A percentile compares a stretch with the other conserved stretches of the same genome.
phyloP scores from a whole-genome alignment of 1,140 invertebrate genomes.

The Notospermus geniculatus region DNA sequence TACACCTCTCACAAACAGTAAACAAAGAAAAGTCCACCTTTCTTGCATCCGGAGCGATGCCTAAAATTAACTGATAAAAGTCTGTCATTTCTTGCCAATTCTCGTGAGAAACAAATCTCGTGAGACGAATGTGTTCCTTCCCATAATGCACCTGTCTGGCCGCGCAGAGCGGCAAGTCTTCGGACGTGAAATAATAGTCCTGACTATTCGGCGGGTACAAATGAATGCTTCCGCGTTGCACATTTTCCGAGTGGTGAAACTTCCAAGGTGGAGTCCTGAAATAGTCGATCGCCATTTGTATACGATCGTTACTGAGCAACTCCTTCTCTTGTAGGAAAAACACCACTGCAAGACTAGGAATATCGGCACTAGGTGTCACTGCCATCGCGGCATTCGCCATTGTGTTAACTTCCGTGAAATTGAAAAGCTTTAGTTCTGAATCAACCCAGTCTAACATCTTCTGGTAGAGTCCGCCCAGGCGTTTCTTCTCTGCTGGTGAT shows the following conservation, averaged over 20 bases:
- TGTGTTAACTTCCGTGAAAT: constrained; percentile 25
- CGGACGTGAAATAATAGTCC: constrained; percentile 42
- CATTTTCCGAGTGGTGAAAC: constrained; percentile 44
- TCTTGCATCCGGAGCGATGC: constrained; percentile 34
- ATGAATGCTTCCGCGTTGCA: constrained; percentile 32
- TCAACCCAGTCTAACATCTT: constrained; percentile 38
- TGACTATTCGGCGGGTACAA: constrained; percentile 38
- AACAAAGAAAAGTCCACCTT: constrained; percentile 45
- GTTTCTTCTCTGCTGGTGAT: too few species aligned
- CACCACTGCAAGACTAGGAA: constrained; percentile 38
- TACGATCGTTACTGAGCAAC: constrained; percentile 30
- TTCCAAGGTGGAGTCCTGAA: constrained; percentile 43
- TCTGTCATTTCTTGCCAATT: constrained; percentile 44
- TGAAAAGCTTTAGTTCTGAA: constrained; percentile 35
- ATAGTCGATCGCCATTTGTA: constrained; percentile 28
- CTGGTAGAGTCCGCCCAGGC: constrained; percentile 37
- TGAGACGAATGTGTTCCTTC: constrained; percentile 42
- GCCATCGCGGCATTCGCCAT: neutral
- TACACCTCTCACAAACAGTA: constrained; percentile 33
- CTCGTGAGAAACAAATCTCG: constrained; percentile 35
- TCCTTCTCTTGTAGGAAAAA: constrained; percentile 41
- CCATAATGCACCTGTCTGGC: constrained; percentile 46
- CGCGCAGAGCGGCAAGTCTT: constrained; percentile 45
- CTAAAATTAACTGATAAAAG: constrained; percentile 44
- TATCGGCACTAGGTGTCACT: too few species aligned